phyloP scores from a whole-genome alignment of 2,888 invertebrate species.

The Aporophyla nigra region DNA sequence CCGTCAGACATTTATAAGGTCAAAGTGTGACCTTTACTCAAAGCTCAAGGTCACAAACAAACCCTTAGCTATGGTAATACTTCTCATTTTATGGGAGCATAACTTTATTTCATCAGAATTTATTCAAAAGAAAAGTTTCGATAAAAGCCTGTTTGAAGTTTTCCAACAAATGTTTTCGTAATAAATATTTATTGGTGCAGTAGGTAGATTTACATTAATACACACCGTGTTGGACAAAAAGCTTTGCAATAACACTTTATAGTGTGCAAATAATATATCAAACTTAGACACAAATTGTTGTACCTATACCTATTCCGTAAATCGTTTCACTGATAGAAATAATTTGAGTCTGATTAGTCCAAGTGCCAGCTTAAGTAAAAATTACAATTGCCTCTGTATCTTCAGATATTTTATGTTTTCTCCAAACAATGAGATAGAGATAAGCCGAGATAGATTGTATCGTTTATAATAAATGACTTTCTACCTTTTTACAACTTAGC shows the following conservation, averaged over 20 bases:
- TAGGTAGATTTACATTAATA: slow-evolving; percentile 7
- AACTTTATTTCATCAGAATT: slow-evolving; percentile 31
- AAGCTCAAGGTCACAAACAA: slow-evolving; percentile 39
- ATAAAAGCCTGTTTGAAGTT: neutral
- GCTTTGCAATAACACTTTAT: neutral
- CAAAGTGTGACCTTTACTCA: slow-evolving; percentile 59
- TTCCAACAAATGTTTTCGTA: slow-evolving; percentile 8
- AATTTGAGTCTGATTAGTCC: neutral
- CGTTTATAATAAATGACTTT: neutral
- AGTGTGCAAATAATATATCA: neutral
- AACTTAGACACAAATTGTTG: neutral
- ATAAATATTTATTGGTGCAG: slow-evolving; percentile 2
- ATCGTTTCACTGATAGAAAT: neutral
- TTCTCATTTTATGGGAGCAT: slow-evolving; percentile 8
- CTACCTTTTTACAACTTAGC: neutral
- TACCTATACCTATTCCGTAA: too few relatives aligned
- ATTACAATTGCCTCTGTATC: neutral
- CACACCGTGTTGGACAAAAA: neutral
- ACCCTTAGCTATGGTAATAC: slow-evolving; percentile 31
- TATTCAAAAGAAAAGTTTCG: slow-evolving; percentile 21
- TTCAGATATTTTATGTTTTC: neutral
- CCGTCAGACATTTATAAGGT: slow-evolving; percentile 61
- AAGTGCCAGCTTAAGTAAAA: neutral
- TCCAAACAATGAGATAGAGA: neutral
- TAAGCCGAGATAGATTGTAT: neutral